These are phyloP conservation scores for Sinocyclocheilus rhinocerous DNA, from an alignment of 2,113 vertebrate genomes.

Conservation along the genomic window DNA sequence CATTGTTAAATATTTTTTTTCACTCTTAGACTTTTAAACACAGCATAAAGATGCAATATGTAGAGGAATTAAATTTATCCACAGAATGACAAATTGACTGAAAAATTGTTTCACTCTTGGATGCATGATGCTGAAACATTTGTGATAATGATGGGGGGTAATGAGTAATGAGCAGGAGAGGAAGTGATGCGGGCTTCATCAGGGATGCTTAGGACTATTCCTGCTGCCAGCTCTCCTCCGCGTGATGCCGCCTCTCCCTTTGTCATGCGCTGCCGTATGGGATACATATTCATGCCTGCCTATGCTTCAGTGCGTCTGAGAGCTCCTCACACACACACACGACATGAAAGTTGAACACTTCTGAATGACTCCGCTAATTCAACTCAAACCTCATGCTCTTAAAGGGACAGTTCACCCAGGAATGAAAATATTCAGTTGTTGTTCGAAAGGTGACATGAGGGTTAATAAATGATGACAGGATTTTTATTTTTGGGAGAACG, in stretches of 20 bases:
- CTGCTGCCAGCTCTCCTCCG: neutral
- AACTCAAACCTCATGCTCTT: constrained; percentile 45
- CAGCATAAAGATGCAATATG: neutral
- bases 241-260: neutral
- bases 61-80: neutral
- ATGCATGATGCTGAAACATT: neutral
- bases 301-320: constrained; percentile 17
- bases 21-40: neutral
- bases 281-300: constrained; percentile 23
- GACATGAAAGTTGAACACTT: constrained; percentile 23
- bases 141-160: constrained; percentile 15
- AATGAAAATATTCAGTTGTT: neutral
- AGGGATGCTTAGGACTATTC: constrained; percentile 14
- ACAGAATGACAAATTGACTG: constrained; percentile 11
- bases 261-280: constrained; percentile 8
- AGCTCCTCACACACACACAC: neutral
- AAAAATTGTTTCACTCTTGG: neutral
- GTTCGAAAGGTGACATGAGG: neutral
- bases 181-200: neutral
- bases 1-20: neutral
- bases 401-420: neutral
- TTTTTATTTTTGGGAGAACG: neutral
- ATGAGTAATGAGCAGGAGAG: constrained; percentile 10
- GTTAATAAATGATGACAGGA: neutral
- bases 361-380: constrained; percentile 20